Evolutionary conservation across 1,140 invertebrate genomes (phyloP).

Genomic region (Drosophila pachea): DNA sequence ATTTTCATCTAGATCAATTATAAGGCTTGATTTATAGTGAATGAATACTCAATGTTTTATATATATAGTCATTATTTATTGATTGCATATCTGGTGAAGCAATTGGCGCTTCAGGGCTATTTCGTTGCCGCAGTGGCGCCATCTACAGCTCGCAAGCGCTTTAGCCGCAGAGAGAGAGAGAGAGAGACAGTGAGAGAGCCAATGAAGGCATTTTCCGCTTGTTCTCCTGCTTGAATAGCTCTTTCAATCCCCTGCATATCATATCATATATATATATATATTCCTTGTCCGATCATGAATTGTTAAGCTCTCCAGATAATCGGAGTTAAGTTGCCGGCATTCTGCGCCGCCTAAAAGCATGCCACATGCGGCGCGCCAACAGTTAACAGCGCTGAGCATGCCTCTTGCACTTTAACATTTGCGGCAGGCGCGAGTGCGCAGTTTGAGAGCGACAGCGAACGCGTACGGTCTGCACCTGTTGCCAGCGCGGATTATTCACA

Average conservation of each 20-base stretch:
- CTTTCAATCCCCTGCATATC: no score
- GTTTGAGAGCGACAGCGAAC: slow-evolving; percentile 52
- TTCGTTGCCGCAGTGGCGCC: no score
- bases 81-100: background rate
- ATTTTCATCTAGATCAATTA: background rate
- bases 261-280: no score
- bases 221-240: no score
- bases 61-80: background rate
- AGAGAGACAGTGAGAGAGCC: no score
- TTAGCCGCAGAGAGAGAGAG: no score
- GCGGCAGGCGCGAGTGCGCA: slow-evolving; percentile 21
- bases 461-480: slow-evolving; percentile 61
- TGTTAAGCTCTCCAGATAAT: no score
- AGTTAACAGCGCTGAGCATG: slow-evolving; percentile 17
- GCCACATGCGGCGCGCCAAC: background rate
- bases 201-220: no score
- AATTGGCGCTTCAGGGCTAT: background rate
- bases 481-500: slow-evolving; percentile 24
- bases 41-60: background rate
- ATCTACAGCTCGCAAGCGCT: no score
- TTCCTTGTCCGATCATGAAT: no score
- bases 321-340: background rate
- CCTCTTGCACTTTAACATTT: slow-evolving; percentile 3
- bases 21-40: background rate
- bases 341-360: slow-evolving; percentile 9